phyloP scores from a whole-genome alignment of 2,113 vertebrate species.

The Caracal caracal region DNA sequence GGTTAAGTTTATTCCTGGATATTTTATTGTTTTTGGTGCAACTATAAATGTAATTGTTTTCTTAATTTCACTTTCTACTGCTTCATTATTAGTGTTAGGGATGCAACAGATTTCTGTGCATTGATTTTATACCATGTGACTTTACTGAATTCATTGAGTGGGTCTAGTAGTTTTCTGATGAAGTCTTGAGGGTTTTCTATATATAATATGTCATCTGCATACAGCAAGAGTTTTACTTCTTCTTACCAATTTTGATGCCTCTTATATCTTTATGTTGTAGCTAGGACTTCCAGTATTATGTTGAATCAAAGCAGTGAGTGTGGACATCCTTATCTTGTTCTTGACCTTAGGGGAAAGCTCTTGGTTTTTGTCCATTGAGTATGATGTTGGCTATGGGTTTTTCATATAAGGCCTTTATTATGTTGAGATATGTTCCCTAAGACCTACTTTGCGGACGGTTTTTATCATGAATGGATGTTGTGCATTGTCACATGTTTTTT shows the following conservation, averaged over 20 bases:
- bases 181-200: background rate
- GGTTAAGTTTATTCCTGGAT: background rate
- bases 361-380: background rate
- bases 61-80: background rate
- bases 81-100: background rate
- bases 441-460: background rate
- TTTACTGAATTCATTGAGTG: background rate
- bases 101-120: background rate
- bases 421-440: background rate
- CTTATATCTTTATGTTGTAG: background rate
- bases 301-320: background rate
- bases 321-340: background rate
- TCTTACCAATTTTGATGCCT: background rate
- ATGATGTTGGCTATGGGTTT: background rate
- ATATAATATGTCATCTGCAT: background rate
- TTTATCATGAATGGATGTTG: background rate
- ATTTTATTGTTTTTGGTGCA: background rate
- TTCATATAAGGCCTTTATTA: background rate
- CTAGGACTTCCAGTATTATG: background rate
- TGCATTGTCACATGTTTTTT: background rate
- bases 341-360: background rate
- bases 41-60: background rate
- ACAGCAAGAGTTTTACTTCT: background rate
- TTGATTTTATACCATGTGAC: background rate
- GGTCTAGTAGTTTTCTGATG: background rate